Conservation (phyloP, 2,113 vertebrate genomes). For the Colaptes auratus region DNA sequence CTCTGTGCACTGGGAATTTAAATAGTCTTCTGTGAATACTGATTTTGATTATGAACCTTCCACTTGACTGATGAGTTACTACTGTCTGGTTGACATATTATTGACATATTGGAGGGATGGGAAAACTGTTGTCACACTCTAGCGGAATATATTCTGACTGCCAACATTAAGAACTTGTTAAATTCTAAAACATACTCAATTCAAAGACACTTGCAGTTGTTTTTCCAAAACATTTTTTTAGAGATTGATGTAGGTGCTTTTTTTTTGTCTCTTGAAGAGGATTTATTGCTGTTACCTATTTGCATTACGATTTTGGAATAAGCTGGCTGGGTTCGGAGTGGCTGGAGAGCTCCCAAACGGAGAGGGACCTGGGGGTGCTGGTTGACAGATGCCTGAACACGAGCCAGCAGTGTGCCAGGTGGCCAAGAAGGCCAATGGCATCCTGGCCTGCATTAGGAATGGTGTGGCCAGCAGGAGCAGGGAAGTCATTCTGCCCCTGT, state of each 20-base stretch:
- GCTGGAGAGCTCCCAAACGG: no score
- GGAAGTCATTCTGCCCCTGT: no score
- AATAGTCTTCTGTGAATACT: neutral
- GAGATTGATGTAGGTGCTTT: neutral
- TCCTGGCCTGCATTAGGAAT: no score
- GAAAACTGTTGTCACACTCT: neutral
- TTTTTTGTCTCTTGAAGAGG: neutral
- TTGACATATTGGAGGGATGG: neutral
- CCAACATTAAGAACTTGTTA: neutral
- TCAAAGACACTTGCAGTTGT: neutral
- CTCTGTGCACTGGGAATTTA: neutral
- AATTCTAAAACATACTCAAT: neutral
- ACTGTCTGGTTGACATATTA: neutral
- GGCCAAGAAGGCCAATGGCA: no score
- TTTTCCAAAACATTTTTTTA: neutral
- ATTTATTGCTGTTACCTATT: neutral
- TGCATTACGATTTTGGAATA: neutral
- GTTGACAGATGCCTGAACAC: no score
- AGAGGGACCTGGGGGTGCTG: no score
- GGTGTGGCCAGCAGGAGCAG: no score
- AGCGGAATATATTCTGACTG: neutral
- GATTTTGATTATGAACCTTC: neutral
- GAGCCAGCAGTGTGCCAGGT: no score
- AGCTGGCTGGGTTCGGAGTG: no score
- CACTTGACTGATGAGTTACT: neutral